These are phyloP conservation scores for Drosophila orosa DNA, from an alignment of 1,140 invertebrate species.

Conservation along the genomic window DNA sequence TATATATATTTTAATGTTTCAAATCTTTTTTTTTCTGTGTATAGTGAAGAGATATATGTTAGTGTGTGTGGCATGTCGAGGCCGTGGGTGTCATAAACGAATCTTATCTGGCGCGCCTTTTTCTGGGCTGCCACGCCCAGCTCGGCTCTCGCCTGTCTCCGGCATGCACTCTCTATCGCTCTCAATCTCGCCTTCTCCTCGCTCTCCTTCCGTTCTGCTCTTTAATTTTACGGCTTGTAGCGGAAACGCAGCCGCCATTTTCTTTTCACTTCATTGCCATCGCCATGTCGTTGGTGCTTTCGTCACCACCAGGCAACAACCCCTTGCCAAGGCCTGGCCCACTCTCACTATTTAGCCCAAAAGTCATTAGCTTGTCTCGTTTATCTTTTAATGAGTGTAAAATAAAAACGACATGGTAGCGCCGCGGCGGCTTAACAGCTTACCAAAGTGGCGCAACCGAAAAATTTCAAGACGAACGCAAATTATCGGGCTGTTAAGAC, in stretches of 20 bases:
- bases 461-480: conserved; percentile 38
- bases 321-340: conserved; percentile 10
- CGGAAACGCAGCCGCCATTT: conserved; percentile 68
- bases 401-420: conserved; percentile 59
- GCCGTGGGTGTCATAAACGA: conserved; percentile 76
- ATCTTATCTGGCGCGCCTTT: conserved; percentile 68
- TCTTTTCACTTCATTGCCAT: conserved; percentile 74
- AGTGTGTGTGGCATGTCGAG: conserved; percentile 35
- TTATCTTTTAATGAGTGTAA: conserved; percentile 83
- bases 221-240: conserved; percentile 72
- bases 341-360: conserved; percentile 63
- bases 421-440: conserved; percentile 25
- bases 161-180: conserved; percentile 49
- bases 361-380: conserved; percentile 81
- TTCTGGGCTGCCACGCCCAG: conserved; percentile 64
- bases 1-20: no score
- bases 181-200: conserved; percentile 20
- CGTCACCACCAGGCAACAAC: conserved; percentile 18
- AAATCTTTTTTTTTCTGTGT: background rate
- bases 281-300: conserved; percentile 42
- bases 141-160: conserved; percentile 49
- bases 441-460: conserved; percentile 21
- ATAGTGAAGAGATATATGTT: conserved; percentile 1
- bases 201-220: conserved; percentile 2
- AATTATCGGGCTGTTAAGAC: conserved; percentile 52